These are phyloP conservation scores for Taxidea taxus DNA, from an alignment of 2,113 vertebrate genomes.

Conservation along the genomic window DNA sequence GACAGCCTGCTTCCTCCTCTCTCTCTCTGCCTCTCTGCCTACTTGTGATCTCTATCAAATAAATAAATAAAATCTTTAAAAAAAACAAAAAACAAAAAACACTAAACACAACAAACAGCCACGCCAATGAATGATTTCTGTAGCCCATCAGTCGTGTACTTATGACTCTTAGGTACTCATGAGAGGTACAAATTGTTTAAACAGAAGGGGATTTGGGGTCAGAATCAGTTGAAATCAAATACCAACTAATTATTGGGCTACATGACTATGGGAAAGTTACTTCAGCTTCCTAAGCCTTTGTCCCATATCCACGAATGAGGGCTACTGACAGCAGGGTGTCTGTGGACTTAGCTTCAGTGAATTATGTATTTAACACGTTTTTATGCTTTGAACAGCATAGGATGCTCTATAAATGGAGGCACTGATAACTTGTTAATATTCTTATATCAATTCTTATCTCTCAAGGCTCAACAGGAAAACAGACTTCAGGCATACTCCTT, in stretches of 20 bases:
- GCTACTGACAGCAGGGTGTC: background rate
- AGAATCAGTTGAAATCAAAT: constrained; percentile 7
- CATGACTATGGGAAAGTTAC: background rate
- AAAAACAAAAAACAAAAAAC: too few relatives aligned
- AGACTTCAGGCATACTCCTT: background rate
- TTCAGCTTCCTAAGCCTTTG: background rate
- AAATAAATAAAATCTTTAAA: too few relatives aligned
- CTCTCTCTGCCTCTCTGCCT: too few relatives aligned
- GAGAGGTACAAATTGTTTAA: background rate
- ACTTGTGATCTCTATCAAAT: too few relatives aligned
- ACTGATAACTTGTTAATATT: background rate
- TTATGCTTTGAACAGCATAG: background rate
- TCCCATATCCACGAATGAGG: background rate
- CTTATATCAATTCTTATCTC: background rate
- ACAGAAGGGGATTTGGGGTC: background rate
- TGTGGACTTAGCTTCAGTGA: background rate
- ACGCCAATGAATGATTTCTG: background rate
- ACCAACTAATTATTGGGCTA: background rate
- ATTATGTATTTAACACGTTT: background rate
- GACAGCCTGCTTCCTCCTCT: too few relatives aligned
- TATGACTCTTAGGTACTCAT: background rate
- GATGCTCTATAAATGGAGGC: background rate
- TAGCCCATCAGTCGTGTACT: background rate
- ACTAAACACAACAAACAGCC: background rate
- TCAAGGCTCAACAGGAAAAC: background rate